These are phyloP conservation scores for Streptopelia turtur DNA, from an alignment of 2,797 vertebrate genomes.

Conservation along the genomic window DNA sequence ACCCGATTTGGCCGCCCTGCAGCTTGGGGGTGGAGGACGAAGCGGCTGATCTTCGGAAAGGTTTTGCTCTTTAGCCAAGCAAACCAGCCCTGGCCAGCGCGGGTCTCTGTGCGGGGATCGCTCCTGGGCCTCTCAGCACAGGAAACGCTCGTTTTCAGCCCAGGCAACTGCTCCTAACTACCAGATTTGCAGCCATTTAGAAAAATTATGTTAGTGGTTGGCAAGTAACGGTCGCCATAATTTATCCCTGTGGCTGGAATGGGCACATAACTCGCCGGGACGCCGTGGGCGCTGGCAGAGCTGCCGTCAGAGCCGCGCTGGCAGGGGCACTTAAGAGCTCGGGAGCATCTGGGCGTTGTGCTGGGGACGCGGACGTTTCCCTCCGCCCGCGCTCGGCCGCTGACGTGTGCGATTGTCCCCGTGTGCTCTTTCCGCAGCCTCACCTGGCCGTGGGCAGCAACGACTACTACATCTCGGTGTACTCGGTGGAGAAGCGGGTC, in stretches of 20 bases:
- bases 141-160: background rate
- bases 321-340: background rate
- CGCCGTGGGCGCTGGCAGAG: background rate
- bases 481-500: slow-evolving; percentile 95
- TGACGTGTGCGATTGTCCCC: background rate
- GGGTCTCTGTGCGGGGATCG: accelerated
- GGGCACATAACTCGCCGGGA: background rate
- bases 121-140: background rate
- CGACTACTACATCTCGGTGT: slow-evolving; percentile 99
- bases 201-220: background rate
- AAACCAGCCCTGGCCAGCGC: background rate
- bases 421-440: slow-evolving; percentile 78
- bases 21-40: background rate
- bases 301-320: background rate
- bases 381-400: background rate
- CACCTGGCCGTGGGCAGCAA: slow-evolving; percentile 98
- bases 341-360: background rate
- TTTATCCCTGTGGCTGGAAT: background rate
- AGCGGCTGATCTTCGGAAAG: accelerated
- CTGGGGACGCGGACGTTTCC: background rate
- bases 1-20: background rate
- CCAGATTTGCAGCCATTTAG: background rate
- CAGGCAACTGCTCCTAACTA: background rate
- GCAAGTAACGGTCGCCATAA: background rate
- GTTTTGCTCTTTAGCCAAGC: background rate